Evolutionary conservation across 1,140 invertebrate genomes (phyloP), one percentile per base, ranked within the genome.

Genomic region (Panagrolaimus sp.): DNA sequence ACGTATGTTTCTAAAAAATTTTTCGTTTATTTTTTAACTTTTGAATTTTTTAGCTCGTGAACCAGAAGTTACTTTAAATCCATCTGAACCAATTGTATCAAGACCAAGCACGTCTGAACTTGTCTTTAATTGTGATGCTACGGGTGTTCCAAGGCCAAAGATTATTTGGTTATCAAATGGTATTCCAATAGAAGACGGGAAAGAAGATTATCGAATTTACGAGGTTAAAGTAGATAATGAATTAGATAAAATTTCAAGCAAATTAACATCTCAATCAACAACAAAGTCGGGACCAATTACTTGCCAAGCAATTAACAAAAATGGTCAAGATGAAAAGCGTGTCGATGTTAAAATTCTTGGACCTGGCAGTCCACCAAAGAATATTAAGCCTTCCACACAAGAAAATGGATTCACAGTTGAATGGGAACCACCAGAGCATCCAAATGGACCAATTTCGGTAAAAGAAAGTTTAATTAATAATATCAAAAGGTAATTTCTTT

Each of bases 131-230:
- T 82, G 80, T 61, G 77, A 80, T 43, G 79, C 81, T 16, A 67
- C 61, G 11, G 80, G 81, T 43, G 80, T 82, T 23, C 80, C 80
- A 9, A 71, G 75, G 48, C 81, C 80, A n/a, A 78, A 81, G 62
- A 83, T 82, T 53, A 66, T 83, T 20, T 82, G 80, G 80, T 69
- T 76, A 13, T 82, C 79, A 79, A 72, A 82, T 47, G 71, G 67
- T 53, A 62, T 43, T 14, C 67, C 75, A 0, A 73, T 82, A 48
- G 81, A 77, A 44, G 79, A 81, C 64, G 79, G 79, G 53, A 75
- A 83, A 48, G 77, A 78, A 51, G 81, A 69, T 23, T 81, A 83
- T 69, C 77, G 79, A 31, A 68, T 82, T 20, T 81, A 82, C 61
- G 80, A 82, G 66, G 63, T 73, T 14, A 80, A 73, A 23, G 70